Percentiles rank a stretch among this genome's conserved stretches.
Evolutionary conservation across 2,888 invertebrate genomes (phyloP).

Genomic region (Agrotis exclamationis): DNA sequence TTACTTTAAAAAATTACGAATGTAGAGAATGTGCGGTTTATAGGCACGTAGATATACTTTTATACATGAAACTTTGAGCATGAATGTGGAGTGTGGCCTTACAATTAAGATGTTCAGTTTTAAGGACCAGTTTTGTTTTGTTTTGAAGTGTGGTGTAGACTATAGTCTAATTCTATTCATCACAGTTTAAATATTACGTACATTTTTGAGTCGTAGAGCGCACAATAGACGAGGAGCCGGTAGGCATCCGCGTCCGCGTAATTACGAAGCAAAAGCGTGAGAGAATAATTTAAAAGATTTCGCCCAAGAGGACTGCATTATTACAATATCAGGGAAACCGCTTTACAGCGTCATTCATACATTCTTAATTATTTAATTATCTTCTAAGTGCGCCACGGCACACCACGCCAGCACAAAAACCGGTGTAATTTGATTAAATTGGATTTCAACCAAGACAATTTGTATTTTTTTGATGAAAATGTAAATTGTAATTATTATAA

Average conservation of each 20-base stretch:
- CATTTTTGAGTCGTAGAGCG: constrained; percentile 55
- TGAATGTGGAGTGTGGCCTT: constrained; percentile 9
- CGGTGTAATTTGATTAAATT: constrained; percentile 85
- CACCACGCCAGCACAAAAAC: constrained; percentile 83
- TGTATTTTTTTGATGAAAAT: constrained; percentile 75
- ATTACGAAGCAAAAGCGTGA: constrained; percentile 84
- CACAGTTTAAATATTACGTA: constrained; percentile 54
- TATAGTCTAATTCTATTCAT: constrained; percentile 48
- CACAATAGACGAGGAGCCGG: constrained; percentile 77
- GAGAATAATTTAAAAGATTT: constrained; percentile 90
- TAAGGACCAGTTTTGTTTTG: constrained; percentile 1
- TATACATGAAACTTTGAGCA: not conserved
- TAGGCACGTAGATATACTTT: constrained; percentile 1
- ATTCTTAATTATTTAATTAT: constrained; percentile 91
- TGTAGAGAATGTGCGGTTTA: constrained; percentile 23
- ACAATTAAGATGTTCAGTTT: constrained; percentile 10
- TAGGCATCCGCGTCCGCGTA: constrained; percentile 80
- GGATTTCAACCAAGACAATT: constrained; percentile 78
- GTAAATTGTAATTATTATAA: constrained; percentile 73
- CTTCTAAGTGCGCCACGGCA: constrained; percentile 83
- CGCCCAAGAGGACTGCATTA: constrained; percentile 89
- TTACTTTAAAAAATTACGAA: constrained; percentile 50
- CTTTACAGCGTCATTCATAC: constrained; percentile 89
- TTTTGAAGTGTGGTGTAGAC: constrained; percentile 22
- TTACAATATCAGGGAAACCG: constrained; percentile 89